Percentiles rank a stretch among this genome's conserved stretches.
These are phyloP conservation scores for Automeris io DNA, from an alignment of 2,888 invertebrate species.

Conservation along the genomic window DNA sequence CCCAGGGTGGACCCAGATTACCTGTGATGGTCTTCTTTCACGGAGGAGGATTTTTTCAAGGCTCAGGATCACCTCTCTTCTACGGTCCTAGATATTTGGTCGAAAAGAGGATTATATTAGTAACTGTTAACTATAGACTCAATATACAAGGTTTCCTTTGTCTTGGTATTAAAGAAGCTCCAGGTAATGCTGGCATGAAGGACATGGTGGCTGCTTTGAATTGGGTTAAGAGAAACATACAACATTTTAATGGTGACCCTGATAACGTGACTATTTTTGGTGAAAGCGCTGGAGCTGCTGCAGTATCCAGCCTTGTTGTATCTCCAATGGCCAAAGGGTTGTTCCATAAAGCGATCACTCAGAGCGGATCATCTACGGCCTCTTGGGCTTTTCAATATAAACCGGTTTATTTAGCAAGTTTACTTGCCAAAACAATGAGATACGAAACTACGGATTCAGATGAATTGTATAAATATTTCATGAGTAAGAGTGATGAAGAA, in stretches of 20 bases:
- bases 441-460: conserved; percentile 38
- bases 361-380: conserved; percentile 54
- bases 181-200: conserved; percentile 57
- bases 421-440: conserved; percentile 46
- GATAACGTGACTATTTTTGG: conserved; percentile 55
- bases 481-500: conserved; percentile 41
- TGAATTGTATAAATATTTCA: conserved; percentile 44
- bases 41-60: conserved; percentile 56
- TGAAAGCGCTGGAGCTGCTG: conserved; percentile 55
- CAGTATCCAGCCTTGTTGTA: conserved; percentile 50
- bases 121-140: conserved; percentile 55
- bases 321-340: conserved; percentile 57
- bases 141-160: conserved; percentile 56
- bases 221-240: conserved; percentile 51
- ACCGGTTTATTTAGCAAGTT: conserved; percentile 45
- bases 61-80: conserved; percentile 35
- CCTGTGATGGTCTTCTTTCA: conserved; percentile 64
- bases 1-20: conserved; percentile 20
- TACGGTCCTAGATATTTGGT: conserved; percentile 56
- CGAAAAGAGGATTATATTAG: conserved; percentile 46
- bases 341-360: conserved; percentile 55
- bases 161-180: conserved; percentile 50
- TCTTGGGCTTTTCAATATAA: conserved; percentile 52
- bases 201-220: conserved; percentile 54
- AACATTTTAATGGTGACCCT: conserved; percentile 50